These are phyloP conservation scores for Cephus rjabovi DNA, from an alignment of 2,888 invertebrate genomes.

Conservation along the genomic window DNA sequence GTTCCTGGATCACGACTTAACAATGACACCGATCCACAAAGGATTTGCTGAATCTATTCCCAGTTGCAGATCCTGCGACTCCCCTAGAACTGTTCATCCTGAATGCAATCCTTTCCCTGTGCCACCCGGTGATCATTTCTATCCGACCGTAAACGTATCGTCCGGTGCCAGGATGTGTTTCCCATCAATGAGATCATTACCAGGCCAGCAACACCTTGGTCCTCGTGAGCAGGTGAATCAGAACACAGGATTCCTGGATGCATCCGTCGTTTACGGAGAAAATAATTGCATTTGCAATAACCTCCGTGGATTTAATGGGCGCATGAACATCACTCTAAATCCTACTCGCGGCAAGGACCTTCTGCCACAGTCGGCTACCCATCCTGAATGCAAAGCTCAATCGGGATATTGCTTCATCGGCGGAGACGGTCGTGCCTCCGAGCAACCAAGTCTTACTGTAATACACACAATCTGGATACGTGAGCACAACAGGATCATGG, in stretches of 20 bases:
- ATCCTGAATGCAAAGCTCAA: conserved; percentile 89
- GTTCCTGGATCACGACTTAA: conserved; percentile 93
- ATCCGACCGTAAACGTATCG: conserved; percentile 85
- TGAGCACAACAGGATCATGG: conserved; percentile 90
- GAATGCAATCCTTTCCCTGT: conserved; percentile 95
- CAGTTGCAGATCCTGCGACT: conserved; percentile 90
- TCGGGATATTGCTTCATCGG: conserved; percentile 90
- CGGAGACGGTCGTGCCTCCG: conserved; percentile 91
- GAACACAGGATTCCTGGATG: conserved; percentile 91
- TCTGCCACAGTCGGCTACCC: conserved; percentile 80
- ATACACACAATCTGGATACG: conserved; percentile 90
- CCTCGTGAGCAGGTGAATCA: conserved; percentile 95
- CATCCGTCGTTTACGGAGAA: conserved; percentile 90
- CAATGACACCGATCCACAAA: conserved; percentile 93
- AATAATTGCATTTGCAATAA: conserved; percentile 83
- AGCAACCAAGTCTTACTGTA: conserved; percentile 89
- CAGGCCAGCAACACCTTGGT: conserved; percentile 89
- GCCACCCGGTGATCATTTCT: conserved; percentile 89
- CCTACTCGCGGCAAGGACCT: conserved; percentile 82
- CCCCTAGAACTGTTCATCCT: conserved; percentile 87
- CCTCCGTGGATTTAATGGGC: conserved; percentile 83
- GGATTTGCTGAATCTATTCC: conserved; percentile 92
- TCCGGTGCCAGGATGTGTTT: conserved; percentile 89
- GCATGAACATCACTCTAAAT: conserved; percentile 83
- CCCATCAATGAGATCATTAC: conserved; percentile 93